These are phyloP conservation scores for Microctonus hyperodae DNA, from an alignment of 2,888 invertebrate species.

Conservation along the genomic window DNA sequence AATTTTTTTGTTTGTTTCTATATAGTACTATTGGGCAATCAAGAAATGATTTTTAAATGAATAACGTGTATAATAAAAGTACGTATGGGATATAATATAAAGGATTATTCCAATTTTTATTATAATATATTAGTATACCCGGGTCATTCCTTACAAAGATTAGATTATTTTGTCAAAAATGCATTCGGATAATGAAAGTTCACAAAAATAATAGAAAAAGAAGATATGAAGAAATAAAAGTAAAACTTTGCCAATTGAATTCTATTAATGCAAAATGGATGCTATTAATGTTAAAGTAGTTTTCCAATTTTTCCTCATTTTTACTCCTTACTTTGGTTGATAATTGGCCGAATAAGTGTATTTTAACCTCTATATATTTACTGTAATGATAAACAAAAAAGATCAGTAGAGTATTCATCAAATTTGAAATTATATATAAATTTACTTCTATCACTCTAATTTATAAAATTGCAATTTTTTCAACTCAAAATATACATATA, in stretches of 20 bases:
- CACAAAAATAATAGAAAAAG: not conserved
- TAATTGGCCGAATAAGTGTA: too few species aligned
- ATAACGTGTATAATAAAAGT: not conserved
- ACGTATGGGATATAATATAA: conserved; percentile 7
- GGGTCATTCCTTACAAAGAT: too few species aligned
- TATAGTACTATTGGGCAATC: not conserved
- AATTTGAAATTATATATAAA: not conserved
- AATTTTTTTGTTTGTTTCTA: not conserved
- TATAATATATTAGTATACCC: conserved; percentile 1
- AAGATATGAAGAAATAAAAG: not conserved
- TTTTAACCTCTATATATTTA: too few species aligned
- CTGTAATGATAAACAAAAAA: too few species aligned
- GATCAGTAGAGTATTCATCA: too few species aligned
- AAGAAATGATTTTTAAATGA: not conserved
- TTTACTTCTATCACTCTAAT: too few species aligned
- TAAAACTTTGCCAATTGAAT: not conserved
- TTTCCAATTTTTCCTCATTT: too few species aligned
- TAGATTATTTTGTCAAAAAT: too few species aligned
- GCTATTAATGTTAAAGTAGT: conserved; percentile 7
- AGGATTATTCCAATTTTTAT: conserved; percentile 28
- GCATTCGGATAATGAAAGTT: not conserved
- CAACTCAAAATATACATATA: too few species aligned
- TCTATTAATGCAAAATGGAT: conserved; percentile 17
- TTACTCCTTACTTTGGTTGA: too few species aligned
- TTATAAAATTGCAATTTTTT: not conserved